Percentiles rank a stretch among this genome's conserved stretches.
Conservation (phyloP, 1,140 invertebrate genomes). For the Drosophila ambigua region DNA sequence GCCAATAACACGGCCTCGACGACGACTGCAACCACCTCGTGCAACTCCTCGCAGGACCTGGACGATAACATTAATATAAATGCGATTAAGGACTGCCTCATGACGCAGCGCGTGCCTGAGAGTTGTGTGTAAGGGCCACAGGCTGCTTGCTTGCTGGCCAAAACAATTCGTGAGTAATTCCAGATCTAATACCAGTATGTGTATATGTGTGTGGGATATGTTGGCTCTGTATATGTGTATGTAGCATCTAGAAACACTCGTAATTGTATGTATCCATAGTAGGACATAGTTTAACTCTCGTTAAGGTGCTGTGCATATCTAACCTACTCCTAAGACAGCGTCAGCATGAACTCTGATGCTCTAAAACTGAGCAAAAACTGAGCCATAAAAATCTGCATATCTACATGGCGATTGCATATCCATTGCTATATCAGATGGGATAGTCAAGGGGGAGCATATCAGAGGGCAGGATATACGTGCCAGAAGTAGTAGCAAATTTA, state of each 20-base stretch:
- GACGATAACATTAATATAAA: constrained; percentile 83
- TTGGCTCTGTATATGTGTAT: neutral
- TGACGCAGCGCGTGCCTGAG: constrained; percentile 82
- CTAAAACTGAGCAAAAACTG: constrained; percentile 2
- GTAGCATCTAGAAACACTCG: constrained; percentile 33
- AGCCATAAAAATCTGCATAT: neutral
- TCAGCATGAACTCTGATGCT: constrained; percentile 7
- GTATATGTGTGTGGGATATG: neutral
- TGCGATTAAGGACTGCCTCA: constrained; percentile 83
- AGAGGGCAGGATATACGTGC: constrained; percentile 11
- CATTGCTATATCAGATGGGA: constrained; percentile 21
- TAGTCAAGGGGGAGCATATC: neutral
- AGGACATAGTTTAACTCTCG: constrained; percentile 26
- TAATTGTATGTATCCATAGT: constrained; percentile 18
- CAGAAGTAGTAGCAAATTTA: neutral
- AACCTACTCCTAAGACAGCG: constrained; percentile 12
- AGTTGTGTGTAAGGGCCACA: constrained; percentile 70
- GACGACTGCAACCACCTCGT: constrained; percentile 75
- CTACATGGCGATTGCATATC: constrained; percentile 16
- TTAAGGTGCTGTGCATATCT: constrained; percentile 67
- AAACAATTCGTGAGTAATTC: neutral
- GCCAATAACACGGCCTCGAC: constrained; percentile 48
- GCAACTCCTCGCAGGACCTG: constrained; percentile 80
- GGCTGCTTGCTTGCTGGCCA: neutral
- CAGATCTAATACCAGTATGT: no score